Evolutionary conservation across 2,113 vertebrate species (phyloP).

Genomic region (Syngnathus typhle): DNA sequence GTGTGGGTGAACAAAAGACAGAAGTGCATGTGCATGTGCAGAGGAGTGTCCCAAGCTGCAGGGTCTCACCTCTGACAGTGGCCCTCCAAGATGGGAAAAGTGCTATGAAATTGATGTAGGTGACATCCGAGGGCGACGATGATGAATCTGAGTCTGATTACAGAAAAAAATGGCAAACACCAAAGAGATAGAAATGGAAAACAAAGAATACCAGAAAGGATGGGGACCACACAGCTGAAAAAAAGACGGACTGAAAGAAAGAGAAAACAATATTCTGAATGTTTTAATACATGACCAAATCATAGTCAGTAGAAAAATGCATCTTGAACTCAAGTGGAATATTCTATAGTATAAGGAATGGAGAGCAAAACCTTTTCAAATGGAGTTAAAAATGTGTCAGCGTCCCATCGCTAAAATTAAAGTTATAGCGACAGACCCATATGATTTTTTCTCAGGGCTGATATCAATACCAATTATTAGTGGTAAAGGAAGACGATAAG

Average conservation of each 20-base stretch:
- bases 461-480: no score
- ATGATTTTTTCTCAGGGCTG: no score
- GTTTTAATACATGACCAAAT: slow-evolving; percentile 6
- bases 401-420: no score
- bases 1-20: slow-evolving; percentile 39
- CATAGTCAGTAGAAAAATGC: neutral
- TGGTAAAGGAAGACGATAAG: no score
- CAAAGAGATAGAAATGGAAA: slow-evolving; percentile 41
- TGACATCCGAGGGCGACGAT: slow-evolving; percentile 55
- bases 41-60: slow-evolving; percentile 44
- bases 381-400: no score
- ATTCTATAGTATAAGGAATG: neutral
- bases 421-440: no score
- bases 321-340: neutral
- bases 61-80: slow-evolving; percentile 53
- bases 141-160: slow-evolving; percentile 65
- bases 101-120: slow-evolving; percentile 66
- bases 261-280: neutral
- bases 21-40: slow-evolving; percentile 11
- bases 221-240: neutral
- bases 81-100: slow-evolving; percentile 50
- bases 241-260: neutral
- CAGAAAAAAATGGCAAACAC: slow-evolving; percentile 52
- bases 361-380: no score
- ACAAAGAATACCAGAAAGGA: slow-evolving; percentile 19